Percentiles rank a stretch among this genome's conserved stretches.
Conservation (phyloP, 2,113 vertebrate species). For the Jaculus jaculus region DNA sequence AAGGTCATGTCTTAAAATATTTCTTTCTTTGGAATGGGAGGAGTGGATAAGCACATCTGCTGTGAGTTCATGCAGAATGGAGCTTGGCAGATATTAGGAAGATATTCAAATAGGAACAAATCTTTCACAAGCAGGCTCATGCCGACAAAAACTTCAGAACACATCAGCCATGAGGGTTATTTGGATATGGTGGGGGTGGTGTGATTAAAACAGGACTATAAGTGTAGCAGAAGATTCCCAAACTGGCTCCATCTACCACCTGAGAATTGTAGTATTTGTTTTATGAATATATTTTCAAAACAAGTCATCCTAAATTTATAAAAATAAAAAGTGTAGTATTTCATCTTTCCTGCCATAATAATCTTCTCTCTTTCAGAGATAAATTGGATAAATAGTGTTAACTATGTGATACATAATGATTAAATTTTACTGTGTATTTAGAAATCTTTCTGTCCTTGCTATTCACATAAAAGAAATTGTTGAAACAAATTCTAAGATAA, state of each 20-base stretch:
- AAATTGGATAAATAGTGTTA: not conserved
- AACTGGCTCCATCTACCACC: not conserved
- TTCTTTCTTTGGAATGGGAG: not conserved
- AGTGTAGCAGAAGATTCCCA: not conserved
- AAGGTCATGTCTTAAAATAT: not conserved
- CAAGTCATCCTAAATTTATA: not conserved
- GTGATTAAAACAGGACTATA: not conserved
- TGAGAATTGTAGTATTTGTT: not conserved
- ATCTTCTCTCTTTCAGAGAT: not conserved
- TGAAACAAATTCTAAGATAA: rapidly evolving
- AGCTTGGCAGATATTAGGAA: not conserved
- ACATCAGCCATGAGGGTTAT: rapidly evolving
- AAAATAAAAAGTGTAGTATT: not conserved
- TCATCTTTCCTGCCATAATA: rapidly evolving
- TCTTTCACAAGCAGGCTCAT: not conserved
- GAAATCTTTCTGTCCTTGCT: not conserved
- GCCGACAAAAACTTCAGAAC: not conserved
- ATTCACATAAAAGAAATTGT: not conserved
- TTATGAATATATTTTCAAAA: not conserved
- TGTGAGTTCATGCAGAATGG: rapidly evolving
- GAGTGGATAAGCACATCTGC: not conserved
- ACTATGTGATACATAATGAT: rapidly evolving
- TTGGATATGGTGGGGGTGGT: too few species aligned
- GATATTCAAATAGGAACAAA: rapidly evolving
- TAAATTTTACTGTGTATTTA: rapidly evolving